Conservation (phyloP, 2,888 invertebrate species). For the Pachliopta kotzebuea region DNA sequence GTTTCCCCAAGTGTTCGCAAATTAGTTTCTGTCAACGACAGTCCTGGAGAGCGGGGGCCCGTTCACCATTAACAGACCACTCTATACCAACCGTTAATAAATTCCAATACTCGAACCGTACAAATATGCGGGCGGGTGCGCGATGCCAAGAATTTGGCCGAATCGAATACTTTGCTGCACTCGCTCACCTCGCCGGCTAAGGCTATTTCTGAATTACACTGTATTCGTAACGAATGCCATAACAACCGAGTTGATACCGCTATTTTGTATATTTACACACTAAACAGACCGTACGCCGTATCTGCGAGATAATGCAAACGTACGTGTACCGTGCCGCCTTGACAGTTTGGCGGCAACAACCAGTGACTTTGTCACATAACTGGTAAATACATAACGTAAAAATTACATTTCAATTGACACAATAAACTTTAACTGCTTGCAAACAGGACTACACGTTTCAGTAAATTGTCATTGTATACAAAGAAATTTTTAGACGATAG, state of each 20-base stretch:
- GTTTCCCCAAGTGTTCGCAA: slow-evolving; percentile 24
- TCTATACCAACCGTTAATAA: slow-evolving; percentile 40
- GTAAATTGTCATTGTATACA: too few species aligned
- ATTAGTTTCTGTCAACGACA: slow-evolving; percentile 20
- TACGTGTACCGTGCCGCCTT: not conserved
- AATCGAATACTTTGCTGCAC: slow-evolving; percentile 58
- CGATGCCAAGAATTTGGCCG: slow-evolving; percentile 71
- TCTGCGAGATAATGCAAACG: slow-evolving; percentile 7
- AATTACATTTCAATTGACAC: not conserved
- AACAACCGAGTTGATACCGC: slow-evolving; percentile 13
- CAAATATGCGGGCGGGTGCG: slow-evolving; percentile 58
- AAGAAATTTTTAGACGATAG: too few species aligned
- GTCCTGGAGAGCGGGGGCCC: slow-evolving; percentile 19
- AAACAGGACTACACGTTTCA: too few species aligned
- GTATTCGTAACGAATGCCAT: slow-evolving; percentile 19
- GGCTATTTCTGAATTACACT: slow-evolving; percentile 53
- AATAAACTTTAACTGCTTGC: too few species aligned
- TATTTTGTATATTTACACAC: slow-evolving; percentile 30
- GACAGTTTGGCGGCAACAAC: not conserved
- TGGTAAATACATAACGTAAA: not conserved
- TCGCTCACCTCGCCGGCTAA: slow-evolving; percentile 65
- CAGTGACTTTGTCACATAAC: not conserved
- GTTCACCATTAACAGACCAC: slow-evolving; percentile 34
- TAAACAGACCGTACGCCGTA: slow-evolving; percentile 23
- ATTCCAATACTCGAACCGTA: slow-evolving; percentile 44